Base-by-base conservation (phyloP, 1,140 invertebrate species). In the Pseudomyrmex concolor region DNA sequence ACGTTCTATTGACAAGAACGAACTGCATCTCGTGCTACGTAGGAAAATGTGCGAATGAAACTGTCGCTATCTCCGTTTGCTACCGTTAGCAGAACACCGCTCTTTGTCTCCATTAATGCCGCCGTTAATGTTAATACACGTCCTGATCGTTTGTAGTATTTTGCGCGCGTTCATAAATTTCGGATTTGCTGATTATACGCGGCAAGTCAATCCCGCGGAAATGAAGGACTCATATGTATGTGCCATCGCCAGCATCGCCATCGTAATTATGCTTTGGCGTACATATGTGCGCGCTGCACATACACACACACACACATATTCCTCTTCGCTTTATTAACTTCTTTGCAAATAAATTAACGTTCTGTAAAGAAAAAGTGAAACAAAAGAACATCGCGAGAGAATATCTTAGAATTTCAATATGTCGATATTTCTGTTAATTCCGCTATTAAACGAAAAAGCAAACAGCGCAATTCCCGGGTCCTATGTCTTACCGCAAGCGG, bases 131-230 rank as follows among this genome's bases (percentile, higher is more conserved):
- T 80, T 80, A 70, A 71, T 50, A 70, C 55, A 43, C 19, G 43
- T 12, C 17, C 66, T 71, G 66, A 70, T 43, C 66, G 10, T 80
- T 70, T 71, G 76, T 80, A 80, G n/a, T 71, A 78, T 78, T 78
- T 59, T 50, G 54, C 66, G 12, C 54, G 43, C 43, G 64, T 50
- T 80, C 76, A 80, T 80, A 80, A 80, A 70, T 80, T 71, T 70
- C 19, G 54, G 43, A 71, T 80, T 80, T 80, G n/a, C 66, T 80
- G 76, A 80, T 80, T 71, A 80, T 34, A 34, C 66, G 1, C 64
- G 54, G 54, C 76, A 57, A 57, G 54, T 80, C 63, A 59, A 71
- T 80, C 43, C 19, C 43, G 22, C 15, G 54, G 48, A 80, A 80
- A 80, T 80, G 54, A n/a, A 59, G 64, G 15, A 2, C 2, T n/a